phyloP scores from a whole-genome alignment of 2,113 vertebrate genomes.

The Lampris incognitus region DNA sequence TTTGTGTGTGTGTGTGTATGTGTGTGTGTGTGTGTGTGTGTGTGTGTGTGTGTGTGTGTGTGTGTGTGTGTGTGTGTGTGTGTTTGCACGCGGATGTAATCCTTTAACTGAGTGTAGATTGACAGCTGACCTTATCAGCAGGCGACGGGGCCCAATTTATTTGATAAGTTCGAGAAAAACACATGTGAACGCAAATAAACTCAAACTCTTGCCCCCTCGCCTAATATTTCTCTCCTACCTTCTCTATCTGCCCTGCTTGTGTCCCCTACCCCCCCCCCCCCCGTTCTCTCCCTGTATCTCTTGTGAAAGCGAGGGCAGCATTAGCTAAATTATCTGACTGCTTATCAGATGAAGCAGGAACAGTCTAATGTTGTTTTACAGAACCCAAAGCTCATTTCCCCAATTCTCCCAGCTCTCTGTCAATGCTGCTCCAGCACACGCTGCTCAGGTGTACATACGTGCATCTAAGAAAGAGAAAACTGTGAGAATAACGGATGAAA shows the following conservation, averaged over 20 bases:
- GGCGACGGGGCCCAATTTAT: constrained; percentile 65
- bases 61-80: constrained; percentile 10
- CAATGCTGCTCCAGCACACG: constrained; percentile 22
- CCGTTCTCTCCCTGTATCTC: constrained; percentile 13
- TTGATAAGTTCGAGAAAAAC: constrained; percentile 67
- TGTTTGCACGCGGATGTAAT: constrained; percentile 29
- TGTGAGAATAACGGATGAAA: not conserved
- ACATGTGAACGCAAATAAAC: constrained; percentile 49
- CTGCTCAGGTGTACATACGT: constrained; percentile 17
- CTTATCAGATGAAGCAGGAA: constrained; percentile 29
- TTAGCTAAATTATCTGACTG: constrained; percentile 57
- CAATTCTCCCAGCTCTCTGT: constrained; percentile 43
- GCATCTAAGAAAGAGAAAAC: not conserved
- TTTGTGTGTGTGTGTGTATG: not conserved
- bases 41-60: not conserved
- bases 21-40: not conserved
- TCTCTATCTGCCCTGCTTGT: constrained; percentile 4
- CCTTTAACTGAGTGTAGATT: constrained; percentile 56
- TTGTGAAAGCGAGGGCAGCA: constrained; percentile 30
- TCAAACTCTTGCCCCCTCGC: not conserved
- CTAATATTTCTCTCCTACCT: not conserved
- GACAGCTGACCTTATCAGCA: constrained; percentile 78
- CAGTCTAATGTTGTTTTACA: constrained; percentile 39
- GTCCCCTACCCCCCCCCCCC: not conserved
- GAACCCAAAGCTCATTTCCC: not conserved